Evolutionary conservation across 1,140 invertebrate genomes (phyloP), one percentile per base, ranked within the genome.

Genomic region (Acromyrmex heyeri): DNA sequence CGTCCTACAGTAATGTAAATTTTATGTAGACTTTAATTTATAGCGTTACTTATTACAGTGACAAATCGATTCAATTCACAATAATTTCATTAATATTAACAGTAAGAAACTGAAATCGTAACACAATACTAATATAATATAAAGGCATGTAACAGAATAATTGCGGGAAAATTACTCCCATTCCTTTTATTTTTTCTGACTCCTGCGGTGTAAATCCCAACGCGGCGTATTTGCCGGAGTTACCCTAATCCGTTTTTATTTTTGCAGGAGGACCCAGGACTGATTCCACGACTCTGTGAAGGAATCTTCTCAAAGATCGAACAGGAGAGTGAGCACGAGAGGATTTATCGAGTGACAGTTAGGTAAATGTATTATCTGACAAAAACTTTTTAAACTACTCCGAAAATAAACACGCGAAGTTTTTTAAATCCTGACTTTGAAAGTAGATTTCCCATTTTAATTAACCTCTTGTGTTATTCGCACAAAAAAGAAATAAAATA

Each of bases 231-330:
- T 30, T 30, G 30, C 30, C 30, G 30, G 30, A 30, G 30, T 30
- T 30, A 30, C 30, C 30, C 3, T 30, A 14, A 67, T 65, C n/a
- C 16, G 30, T 77, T 65, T 24, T 65, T 48, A 7, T 76, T 38
- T 21, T 38, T 30, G 3, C 24, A 96, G 91, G 95, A 96, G 75
- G 95, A 96, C 65, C 95, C 95, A 16, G 96, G 96, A 2, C 72
- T 96, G 4, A 96, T 95, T 53, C 96, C 96, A 24, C 91, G 96
- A 4, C 93, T 96, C 14, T 96, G 96, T 87, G 87, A 91, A 44
- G 96, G 94, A 2, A 90, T 96, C 0, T 95, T 95, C 85, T 89
- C 93, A 14, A 85, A 90, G 76, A 82, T 92, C 55, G 89, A 92
- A 5, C 88, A 93, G 7, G 92, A 95, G 44, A 86, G 93, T 12